Conservation (phyloP, 2,113 vertebrate genomes). For the Hyla sarda region DNA sequence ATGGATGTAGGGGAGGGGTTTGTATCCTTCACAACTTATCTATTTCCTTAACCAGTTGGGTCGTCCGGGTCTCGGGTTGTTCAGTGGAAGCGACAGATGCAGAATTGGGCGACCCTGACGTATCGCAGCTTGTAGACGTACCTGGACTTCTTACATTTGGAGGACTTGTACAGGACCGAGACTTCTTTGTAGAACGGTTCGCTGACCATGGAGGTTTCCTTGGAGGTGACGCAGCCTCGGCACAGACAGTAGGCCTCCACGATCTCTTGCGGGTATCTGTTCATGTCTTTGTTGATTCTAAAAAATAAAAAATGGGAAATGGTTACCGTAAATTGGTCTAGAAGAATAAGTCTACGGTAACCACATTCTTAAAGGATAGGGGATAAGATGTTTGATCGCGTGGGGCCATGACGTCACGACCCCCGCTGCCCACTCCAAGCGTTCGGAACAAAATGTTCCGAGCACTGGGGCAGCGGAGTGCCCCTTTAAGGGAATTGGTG, state of each 20-base stretch:
- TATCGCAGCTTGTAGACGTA: constrained; percentile 43
- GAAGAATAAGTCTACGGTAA: no score
- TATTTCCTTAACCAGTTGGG: background rate
- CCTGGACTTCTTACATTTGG: constrained; percentile 43
- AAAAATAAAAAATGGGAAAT: no score
- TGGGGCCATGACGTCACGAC: no score
- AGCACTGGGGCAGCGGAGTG: no score
- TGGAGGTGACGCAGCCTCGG: constrained; percentile 41
- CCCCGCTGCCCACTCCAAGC: no score
- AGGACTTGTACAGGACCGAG: constrained; percentile 33
- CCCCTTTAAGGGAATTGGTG: no score
- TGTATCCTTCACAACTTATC: background rate
- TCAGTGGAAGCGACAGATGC: constrained; percentile 55
- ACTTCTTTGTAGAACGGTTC: constrained; percentile 49
- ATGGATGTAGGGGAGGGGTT: background rate
- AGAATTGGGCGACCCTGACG: constrained; percentile 52
- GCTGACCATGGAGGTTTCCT: constrained; percentile 24
- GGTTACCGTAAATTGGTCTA: no score
- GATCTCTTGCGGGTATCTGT: constrained; percentile 44
- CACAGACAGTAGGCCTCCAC: constrained; percentile 50
- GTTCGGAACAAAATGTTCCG: no score
- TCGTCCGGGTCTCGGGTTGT: background rate
- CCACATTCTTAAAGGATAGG: no score
- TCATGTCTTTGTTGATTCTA: constrained; percentile 47
- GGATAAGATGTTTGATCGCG: no score